Evolutionary conservation across 2,888 invertebrate genomes (phyloP).

Genomic region (Callosobruchus maculatus): DNA sequence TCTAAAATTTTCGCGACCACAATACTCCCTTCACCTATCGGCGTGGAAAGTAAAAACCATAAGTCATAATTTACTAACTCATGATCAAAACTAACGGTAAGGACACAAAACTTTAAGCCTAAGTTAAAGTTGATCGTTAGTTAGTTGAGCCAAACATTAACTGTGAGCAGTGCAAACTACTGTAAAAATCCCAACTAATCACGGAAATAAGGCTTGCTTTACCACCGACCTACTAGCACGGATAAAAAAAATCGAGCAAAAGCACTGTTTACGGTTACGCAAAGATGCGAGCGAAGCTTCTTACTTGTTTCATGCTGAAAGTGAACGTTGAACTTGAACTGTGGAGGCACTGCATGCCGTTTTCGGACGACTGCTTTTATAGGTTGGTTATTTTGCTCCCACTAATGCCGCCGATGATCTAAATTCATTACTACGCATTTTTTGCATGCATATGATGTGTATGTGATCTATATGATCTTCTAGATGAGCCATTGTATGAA

Average conservation of each 20-base stretch:
- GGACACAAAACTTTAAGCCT: no score
- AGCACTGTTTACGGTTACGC: neutral
- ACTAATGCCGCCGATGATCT: neutral
- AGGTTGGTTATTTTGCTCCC: neutral
- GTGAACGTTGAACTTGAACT: conserved; percentile 22
- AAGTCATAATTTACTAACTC: no score
- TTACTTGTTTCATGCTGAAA: conserved; percentile 23
- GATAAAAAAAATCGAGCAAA: conserved; percentile 5
- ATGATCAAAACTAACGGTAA: no score
- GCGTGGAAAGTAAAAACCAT: no score
- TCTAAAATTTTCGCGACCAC: no score
- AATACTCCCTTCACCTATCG: no score
- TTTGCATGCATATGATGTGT: neutral
- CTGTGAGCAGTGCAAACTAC: no score
- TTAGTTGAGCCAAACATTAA: no score
- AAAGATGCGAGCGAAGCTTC: conserved; percentile 3
- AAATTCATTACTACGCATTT: neutral
- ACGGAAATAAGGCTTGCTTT: no score
- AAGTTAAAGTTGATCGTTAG: no score
- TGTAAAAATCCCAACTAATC: no score
- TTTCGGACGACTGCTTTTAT: conserved; percentile 21
- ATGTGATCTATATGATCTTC: neutral
- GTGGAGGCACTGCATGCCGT: conserved; percentile 17
- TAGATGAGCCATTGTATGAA: neutral
- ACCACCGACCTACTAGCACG: conserved; percentile 9